Evolutionary conservation across 1,140 invertebrate genomes (phyloP), one percentile per base, ranked within the genome.

Genomic region (Epicauta chinensis): DNA sequence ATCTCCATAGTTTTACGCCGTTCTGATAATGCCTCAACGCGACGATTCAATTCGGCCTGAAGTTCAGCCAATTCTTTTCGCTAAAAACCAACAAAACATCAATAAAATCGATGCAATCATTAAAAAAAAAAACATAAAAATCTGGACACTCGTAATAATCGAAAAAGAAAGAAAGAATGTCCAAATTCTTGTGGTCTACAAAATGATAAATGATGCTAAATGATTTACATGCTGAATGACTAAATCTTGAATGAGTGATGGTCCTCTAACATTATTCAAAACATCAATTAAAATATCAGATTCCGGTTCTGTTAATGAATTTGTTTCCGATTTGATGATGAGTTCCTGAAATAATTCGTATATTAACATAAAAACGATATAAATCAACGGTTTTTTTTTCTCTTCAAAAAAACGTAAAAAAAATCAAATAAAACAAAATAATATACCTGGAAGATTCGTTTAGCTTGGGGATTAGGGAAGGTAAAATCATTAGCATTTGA

Each of bases 201-300:
- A n/a, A 50, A 16, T 41, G 43, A 47, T 2, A 3, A 38, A 36
- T 2, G 7, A 45, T 15, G 39, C 17, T 30, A 46, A 16, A 35
- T 32, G 14, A 75, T 77, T 78, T 62, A 83, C 81, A 64, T 83
- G 81, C 68, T 80, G 75, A 56, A 79, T 77, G 12, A 81, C 76
- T 36, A 81, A 71, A 49, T 81, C 77, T 58, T 75, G 74, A 55
- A 82, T 75, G 2, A 75, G 70, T 6, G 77, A 76, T 50, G 74
- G 75, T 13, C 78, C 77, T 39, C 79, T 78, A 38, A 68, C 59
- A 39, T 38, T 59, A 52, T 69, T 69, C 16, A 70, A 57, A 15
- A 67, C 59, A 39, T 69, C 64, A 11, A 69, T 53, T 31, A 70
- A 52, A 55, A 54, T 57, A 54, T 67, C 66, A 12, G 63, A 61